Evolutionary conservation across 2,113 vertebrate species (phyloP), one percentile per base, ranked within the genome.

Genomic region (Limanda limanda): DNA sequence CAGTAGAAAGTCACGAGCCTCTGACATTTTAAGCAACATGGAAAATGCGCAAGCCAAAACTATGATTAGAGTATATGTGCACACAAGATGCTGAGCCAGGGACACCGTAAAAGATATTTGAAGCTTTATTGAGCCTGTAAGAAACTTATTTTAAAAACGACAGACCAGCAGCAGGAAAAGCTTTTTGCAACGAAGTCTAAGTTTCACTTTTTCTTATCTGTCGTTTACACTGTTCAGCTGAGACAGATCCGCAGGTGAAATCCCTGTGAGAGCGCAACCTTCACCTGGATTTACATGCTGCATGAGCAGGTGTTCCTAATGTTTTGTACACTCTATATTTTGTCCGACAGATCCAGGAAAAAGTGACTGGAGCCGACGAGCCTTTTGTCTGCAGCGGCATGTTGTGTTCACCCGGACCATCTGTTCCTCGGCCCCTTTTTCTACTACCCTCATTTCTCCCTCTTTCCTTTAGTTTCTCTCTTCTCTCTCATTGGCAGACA

Each of bases 371-470:
- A 58, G 47, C 54, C 59, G 86, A 47, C 11, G 24, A 40, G 62
- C 17, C n/a, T 54, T 58, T 82, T 7, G 15, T 67, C 68, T 70
- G 70, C 71, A 58, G 64, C 48, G 17, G 68, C 65, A 76, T 74
- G 62, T 76, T 70, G 68, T 79, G 76, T 81, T 75, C 51, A 79
- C 71, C 54, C 35, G 67, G 55, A 67, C 78, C 66, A 83, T 85
- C 75, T 87, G 79, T 73, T 86, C 78, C 47, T 56, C 55, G 60
- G 56, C 42, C 47, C 40, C 23, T 24, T 70, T 72, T 13, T 70
- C 59, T 76, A 56, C 27, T 45, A 82, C 71, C 57, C 48, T 37
- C 31, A 74, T 42, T 35, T 31, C 60, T 47, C 42, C 42, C 25
- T 71, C 51, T 71, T 64, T 42, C 40, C 40, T 42, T 42, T 12